Conservation (phyloP, 2,888 invertebrate species). For the Shargacucullia verbasci region DNA sequence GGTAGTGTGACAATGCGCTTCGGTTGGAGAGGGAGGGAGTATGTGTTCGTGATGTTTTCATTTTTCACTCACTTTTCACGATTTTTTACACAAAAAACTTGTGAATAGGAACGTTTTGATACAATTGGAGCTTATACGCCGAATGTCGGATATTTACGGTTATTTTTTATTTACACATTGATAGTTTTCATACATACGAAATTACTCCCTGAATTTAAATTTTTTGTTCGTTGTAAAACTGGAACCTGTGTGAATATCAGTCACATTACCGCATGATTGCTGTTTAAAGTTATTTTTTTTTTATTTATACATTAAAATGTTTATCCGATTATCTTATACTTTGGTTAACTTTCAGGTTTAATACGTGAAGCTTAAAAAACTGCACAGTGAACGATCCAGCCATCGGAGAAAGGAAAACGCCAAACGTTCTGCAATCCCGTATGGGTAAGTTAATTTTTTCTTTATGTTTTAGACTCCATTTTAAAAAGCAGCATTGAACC, state of each 20-base stretch:
- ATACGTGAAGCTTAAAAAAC: no score
- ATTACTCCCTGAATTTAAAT: constrained; percentile 15
- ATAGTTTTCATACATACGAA: constrained; percentile 36
- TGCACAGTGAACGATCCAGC: no score
- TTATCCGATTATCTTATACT: no score
- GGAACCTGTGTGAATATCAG: no score
- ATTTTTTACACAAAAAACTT: constrained; percentile 63
- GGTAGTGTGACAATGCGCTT: constrained; percentile 80
- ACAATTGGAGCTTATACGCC: constrained; percentile 51
- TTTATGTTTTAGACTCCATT: no score
- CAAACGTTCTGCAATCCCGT: no score
- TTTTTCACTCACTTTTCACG: constrained; percentile 83
- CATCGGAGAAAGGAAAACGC: no score
- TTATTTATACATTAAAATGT: no score
- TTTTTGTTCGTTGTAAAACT: constrained; percentile 1
- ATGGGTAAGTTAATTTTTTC: no score
- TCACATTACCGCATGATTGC: no score
- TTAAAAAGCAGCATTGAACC: constrained; percentile 11
- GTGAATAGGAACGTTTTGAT: constrained; percentile 68
- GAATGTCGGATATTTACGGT: constrained; percentile 43
- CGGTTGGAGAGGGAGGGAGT: constrained; percentile 49
- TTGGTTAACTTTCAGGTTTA: no score
- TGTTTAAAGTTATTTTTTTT: no score
- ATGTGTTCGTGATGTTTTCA: constrained; percentile 82
- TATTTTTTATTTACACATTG: constrained; percentile 24